Base-by-base conservation (phyloP, 2,888 invertebrate genomes). In the Cephus nigrinus region DNA sequence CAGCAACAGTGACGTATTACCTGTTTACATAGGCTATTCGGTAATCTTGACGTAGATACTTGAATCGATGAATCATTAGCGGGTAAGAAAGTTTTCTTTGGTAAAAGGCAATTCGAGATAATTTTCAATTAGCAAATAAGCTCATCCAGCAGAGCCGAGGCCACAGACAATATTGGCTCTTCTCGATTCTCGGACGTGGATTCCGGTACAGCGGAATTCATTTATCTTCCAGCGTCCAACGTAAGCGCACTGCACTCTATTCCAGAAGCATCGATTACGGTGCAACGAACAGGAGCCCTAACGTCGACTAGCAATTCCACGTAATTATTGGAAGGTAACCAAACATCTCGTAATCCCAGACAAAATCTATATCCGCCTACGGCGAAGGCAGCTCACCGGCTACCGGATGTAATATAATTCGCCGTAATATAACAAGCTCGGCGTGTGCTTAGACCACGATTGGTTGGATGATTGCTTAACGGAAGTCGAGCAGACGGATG, bases 261-360 rank as follows among this genome's bases (percentile, higher is more conserved):
- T 55, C 55, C 23, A 55, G 55, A 23, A 55, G 55, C 55, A 55
- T 55, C 55, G 55, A 55, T 55, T 55, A 55, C 55, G 55, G 55
- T 55, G 23, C 55, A 55, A 23, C 55, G 23, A 55, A 55, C 55
- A 55, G 55, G 55, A 23, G 55, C 55, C 55, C 55, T 55, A 55
- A 32, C 71, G 71, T 71, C 71, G 33, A 31, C 31, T 32, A 23
- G 71, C 71, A 71, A 71, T 71, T 33, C 71, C 71, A 71, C 71
- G 86, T 85, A 87, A 87, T 87, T 87, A 86, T 85, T 80, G 84
- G 82, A 82, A 84, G 84, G 84, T 85, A 86, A 85, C 82, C 83
- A 83, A 87, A 87, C 84, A 86, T 87, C 84, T 87, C 85, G 83
- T 86, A 86, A 85, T 85, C 81, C 83, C 81, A 83, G 83, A 86